A percentile compares a stretch with the other conserved stretches of the same genome.
These are phyloP conservation scores for Petrosia ficiformis DNA, from an alignment of 37 sponge, comb jelly and placozoan species.

Conservation along the genomic window DNA sequence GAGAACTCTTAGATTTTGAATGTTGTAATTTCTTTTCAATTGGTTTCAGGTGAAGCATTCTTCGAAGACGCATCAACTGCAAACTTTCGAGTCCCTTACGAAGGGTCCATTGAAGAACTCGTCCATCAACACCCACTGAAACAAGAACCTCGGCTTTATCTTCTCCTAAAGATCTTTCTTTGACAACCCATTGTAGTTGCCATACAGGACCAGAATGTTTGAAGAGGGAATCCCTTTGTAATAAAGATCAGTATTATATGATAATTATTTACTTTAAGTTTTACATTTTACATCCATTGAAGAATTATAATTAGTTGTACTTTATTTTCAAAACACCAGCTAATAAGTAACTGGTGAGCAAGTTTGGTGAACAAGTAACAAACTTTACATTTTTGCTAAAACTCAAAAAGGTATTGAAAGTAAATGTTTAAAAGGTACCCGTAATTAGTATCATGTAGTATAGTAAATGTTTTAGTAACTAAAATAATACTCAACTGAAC, in stretches of 20 bases:
- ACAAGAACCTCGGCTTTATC: slow-evolving; percentile 83
- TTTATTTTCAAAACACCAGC: no score
- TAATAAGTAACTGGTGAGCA: background rate
- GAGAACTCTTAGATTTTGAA: background rate
- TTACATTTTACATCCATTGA: background rate
- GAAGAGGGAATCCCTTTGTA: slow-evolving; percentile 46
- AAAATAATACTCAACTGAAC: no score
- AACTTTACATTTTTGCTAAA: no score
- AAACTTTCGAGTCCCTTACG: slow-evolving; percentile 93
- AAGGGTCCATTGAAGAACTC: slow-evolving; percentile 93
- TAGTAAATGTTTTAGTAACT: no score
- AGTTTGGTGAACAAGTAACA: no score
- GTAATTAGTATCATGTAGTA: no score
- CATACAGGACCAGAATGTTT: slow-evolving; percentile 93
- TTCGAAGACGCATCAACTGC: slow-evolving; percentile 73
- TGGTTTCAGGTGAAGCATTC: slow-evolving; percentile 24
- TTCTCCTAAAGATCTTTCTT: slow-evolving; percentile 82
- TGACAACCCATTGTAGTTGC: slow-evolving; percentile 92
- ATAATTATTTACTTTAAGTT: no score
- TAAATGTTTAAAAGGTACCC: no score
- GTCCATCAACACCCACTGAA: slow-evolving; percentile 85
- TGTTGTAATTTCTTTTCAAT: background rate
- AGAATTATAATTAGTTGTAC: no score
- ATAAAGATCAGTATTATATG: no score
- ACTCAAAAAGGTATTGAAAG: no score